phyloP scores from a whole-genome alignment of 2,797 vertebrate genomes.

The Trichosurus vulpecula region DNA sequence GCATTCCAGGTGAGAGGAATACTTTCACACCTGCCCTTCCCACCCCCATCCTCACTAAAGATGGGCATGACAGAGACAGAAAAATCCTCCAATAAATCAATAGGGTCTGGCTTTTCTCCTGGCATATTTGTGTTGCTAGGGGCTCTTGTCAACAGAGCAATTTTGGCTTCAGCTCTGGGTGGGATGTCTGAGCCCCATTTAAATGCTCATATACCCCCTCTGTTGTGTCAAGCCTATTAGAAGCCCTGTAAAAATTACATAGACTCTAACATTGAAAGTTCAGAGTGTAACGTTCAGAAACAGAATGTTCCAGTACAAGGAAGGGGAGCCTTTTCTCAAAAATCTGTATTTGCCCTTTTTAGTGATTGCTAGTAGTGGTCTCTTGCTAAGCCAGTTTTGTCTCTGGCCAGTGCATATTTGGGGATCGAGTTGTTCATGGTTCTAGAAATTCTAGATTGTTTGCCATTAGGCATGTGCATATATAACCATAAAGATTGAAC shows the following conservation, averaged over 20 bases:
- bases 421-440: not conserved
- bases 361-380: not conserved
- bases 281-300: conserved; percentile 45
- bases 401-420: not conserved
- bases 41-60: not conserved
- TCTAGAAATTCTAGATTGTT: conserved; percentile 50
- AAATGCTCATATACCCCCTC: conserved; percentile 13
- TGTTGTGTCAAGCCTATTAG: not conserved
- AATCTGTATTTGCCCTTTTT: conserved; percentile 25
- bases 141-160: conserved; percentile 2
- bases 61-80: not conserved
- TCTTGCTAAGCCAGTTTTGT: conserved; percentile 36
- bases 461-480: not conserved
- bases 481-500: conserved; percentile 22
- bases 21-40: not conserved
- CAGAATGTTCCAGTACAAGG: conserved; percentile 49
- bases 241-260: conserved; percentile 40
- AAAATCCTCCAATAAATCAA: not conserved
- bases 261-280: not conserved
- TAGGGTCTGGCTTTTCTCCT: not conserved
- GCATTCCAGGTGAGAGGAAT: not conserved
- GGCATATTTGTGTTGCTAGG: not conserved
- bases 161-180: not conserved
- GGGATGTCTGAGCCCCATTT: not conserved
- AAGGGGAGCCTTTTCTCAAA: not conserved